Evolutionary conservation across 2,888 invertebrate genomes (phyloP), one percentile per base, ranked within the genome.

Genomic region (Amphipoea oculea): DNA sequence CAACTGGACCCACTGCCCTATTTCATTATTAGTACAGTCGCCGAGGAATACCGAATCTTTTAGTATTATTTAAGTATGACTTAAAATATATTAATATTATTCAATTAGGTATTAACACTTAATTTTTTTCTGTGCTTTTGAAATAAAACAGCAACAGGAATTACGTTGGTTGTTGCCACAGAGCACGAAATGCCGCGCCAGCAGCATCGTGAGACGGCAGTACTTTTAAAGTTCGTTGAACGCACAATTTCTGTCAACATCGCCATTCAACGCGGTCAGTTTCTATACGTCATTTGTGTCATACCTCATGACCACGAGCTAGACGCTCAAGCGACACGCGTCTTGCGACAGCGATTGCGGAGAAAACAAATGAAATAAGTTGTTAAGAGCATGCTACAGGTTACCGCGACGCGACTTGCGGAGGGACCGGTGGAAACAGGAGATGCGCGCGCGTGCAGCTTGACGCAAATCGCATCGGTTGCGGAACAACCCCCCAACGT

Each of bases 91-190:
- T 29, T 36, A 36, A 36, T 36, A 36, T 36, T 36, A 36, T 36
- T 36, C 36, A 36, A 36, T 36, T 36, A 36, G 36, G 36, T 3
- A 2, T 36, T 36, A 1, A 36, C 36, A 36, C 36, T 36, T 36
- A 36, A 1, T 2, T 36, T 36, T 36, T 36, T 81, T 67, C 42
- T 76, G 71, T 71, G 45, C 6, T 67, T 29, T 73, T 63, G 12
- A 45, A 76, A 73, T 60, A 29, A 36, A 71, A 36, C 14, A n/a
- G 42, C 0, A 17, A 4, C 29, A 51, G 51, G 45, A 73, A 70
- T 54, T 57, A 23, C 60, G 63, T 82, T 65, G 63, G 51, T 51
- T 66, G 63, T 29, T 36, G 7, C 29, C 42, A 36, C 12, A n/a
- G 54, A 63, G 1, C 5, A 45, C 0, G 3, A 12, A 45, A 78